These are phyloP conservation scores for Carposina sasakii DNA, from an alignment of 1,140 invertebrate species.

Conservation along the genomic window DNA sequence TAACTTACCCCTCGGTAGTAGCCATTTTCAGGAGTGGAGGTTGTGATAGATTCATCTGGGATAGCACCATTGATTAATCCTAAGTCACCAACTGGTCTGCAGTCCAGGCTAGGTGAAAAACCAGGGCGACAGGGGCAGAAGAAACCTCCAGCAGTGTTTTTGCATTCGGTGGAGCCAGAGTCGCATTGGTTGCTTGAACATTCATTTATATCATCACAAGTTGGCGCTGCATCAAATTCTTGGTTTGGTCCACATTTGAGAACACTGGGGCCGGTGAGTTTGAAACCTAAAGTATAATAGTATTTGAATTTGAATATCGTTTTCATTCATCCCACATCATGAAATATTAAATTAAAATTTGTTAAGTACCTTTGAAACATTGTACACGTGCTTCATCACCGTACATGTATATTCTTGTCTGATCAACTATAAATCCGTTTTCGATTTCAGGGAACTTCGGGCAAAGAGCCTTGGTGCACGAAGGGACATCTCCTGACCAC, in stretches of 20 bases:
- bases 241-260: constrained; percentile 91
- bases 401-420: constrained; percentile 83
- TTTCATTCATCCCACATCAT: too few relatives aligned
- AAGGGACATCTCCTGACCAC: constrained; percentile 94
- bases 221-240: constrained; percentile 87
- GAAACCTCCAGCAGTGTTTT: constrained; percentile 93
- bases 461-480: constrained; percentile 89
- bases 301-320: neutral
- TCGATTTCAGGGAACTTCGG: constrained; percentile 86
- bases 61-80: constrained; percentile 92
- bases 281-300: constrained; percentile 41
- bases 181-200: constrained; percentile 92
- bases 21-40: constrained; percentile 86
- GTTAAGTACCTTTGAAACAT: constrained; percentile 86
- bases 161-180: constrained; percentile 91
- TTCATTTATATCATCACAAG: constrained; percentile 95
- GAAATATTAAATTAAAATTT: neutral
- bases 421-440: constrained; percentile 89
- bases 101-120: constrained; percentile 90
- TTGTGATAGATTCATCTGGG: constrained; percentile 90
- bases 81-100: constrained; percentile 89
- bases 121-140: constrained; percentile 91
- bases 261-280: constrained; percentile 79
- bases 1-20: constrained; percentile 86
- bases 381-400: constrained; percentile 94